phyloP scores from a whole-genome alignment of 2,113 vertebrate species.

The Thunnus maccoyii region DNA sequence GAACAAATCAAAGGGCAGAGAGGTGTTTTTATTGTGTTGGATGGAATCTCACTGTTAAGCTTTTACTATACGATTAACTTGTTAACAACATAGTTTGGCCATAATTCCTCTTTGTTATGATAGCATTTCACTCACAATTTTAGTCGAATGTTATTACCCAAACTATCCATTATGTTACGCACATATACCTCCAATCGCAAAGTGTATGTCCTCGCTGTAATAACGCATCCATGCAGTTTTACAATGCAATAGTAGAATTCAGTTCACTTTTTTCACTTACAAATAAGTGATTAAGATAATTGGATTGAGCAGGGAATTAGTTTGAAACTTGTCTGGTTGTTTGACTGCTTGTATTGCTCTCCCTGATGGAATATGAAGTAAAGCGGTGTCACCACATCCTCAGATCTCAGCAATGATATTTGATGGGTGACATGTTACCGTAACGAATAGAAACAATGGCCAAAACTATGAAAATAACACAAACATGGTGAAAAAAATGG shows the following conservation, averaged over 20 bases:
- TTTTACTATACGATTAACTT: not conserved
- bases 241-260: not conserved
- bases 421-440: not conserved
- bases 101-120: too few relatives aligned
- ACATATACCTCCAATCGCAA: not conserved
- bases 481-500: too few relatives aligned
- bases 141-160: too few relatives aligned
- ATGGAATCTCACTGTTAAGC: not conserved
- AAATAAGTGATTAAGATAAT: not conserved
- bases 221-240: not conserved
- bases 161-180: not conserved
- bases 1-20: too few relatives aligned
- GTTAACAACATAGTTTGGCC: too few relatives aligned
- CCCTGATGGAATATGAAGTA: not conserved
- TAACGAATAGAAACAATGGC: slow-evolving; percentile 19
- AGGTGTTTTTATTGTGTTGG: not conserved
- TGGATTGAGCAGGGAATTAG: slow-evolving; percentile 20
- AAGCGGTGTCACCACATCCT: not conserved
- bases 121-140: too few relatives aligned
- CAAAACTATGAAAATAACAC: slow-evolving; percentile 5
- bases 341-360: slow-evolving; percentile 16
- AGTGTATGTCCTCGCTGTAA: not conserved
- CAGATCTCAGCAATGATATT: slow-evolving; percentile 17
- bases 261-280: not conserved
- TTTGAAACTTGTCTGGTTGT: slow-evolving; percentile 11